phyloP scores from a whole-genome alignment of 2,797 vertebrate species.

The Gallirallus australis region DNA sequence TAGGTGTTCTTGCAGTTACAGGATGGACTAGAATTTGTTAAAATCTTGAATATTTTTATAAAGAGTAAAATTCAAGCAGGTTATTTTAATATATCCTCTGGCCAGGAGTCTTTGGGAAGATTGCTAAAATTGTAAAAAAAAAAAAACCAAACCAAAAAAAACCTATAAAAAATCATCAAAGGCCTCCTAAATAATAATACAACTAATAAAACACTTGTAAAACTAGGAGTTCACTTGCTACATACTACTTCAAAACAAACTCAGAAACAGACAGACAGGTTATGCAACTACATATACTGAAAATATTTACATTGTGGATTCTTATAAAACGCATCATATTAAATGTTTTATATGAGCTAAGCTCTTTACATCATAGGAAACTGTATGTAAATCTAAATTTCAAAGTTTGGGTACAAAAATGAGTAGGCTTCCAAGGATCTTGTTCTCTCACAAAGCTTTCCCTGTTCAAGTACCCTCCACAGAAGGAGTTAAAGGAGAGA shows the following conservation, averaged over 20 bases:
- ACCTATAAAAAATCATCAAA: not conserved
- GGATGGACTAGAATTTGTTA: not conserved
- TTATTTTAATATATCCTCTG: not conserved
- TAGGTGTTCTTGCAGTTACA: not conserved
- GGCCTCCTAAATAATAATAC: not conserved
- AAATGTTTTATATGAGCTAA: not conserved
- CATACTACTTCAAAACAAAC: not conserved
- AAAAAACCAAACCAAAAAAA: not conserved
- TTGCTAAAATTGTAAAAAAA: not conserved
- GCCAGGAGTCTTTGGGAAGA: not conserved
- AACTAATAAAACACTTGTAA: not conserved
- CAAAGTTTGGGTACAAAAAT: not conserved
- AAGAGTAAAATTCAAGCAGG: not conserved
- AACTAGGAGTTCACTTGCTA: not conserved
- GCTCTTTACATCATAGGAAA: not conserved
- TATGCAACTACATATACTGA: not conserved
- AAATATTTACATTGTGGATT: not conserved
- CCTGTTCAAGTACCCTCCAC: not conserved
- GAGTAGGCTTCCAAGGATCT: not conserved
- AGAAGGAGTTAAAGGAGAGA: not conserved
- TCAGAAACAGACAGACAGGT: not conserved
- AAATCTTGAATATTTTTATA: not conserved
- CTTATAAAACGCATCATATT: not conserved
- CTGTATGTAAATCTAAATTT: not conserved
- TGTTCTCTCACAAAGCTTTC: not conserved